These are phyloP conservation scores for Melanotaenia nigrans DNA, from an alignment of 2,797 vertebrate genomes.

Conservation along the genomic window DNA sequence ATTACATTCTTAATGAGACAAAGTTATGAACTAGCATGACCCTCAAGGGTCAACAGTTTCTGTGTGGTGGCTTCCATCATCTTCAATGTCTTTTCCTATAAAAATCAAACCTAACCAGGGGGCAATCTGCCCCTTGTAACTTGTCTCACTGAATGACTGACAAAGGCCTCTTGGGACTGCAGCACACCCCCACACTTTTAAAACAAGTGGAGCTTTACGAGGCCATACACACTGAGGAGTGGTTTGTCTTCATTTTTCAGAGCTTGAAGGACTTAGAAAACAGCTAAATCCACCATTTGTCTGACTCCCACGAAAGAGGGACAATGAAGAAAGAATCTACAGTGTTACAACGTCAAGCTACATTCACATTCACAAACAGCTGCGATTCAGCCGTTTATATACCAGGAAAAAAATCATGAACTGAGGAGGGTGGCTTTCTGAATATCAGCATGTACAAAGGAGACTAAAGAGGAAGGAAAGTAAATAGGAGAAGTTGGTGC, in stretches of 20 bases:
- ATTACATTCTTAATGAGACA: conserved; percentile 41
- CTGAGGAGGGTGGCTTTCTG: conserved; percentile 10
- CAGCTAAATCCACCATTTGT: conserved; percentile 39
- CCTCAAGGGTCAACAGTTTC: conserved; percentile 40
- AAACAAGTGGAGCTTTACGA: conserved; percentile 55
- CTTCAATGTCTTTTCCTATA: conserved; percentile 20
- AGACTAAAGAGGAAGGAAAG: conserved; percentile 30
- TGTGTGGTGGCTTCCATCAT: conserved; percentile 34
- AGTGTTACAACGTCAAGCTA: conserved; percentile 65
- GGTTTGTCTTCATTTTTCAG: conserved; percentile 48
- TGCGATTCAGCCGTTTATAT: conserved; percentile 20
- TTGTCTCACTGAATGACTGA: conserved; percentile 54
- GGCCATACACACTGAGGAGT: conserved; percentile 34
- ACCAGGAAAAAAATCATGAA: background rate
- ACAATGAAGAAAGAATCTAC: conserved; percentile 39
- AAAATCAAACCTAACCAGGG: conserved; percentile 31
- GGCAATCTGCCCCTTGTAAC: conserved; percentile 47
- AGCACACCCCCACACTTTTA: conserved; percentile 51
- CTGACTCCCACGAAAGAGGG: conserved; percentile 45
- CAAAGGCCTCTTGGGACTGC: conserved; percentile 55
- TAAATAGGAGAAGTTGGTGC: conserved; percentile 55
- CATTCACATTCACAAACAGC: conserved; percentile 74
- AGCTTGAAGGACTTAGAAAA: conserved; percentile 35
- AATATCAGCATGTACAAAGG: conserved; percentile 21
- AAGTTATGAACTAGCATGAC: conserved; percentile 40